Evolutionary conservation across 2,113 vertebrate genomes (phyloP), one percentile per base, ranked within the genome.

Genomic region (Grammomys dolichurus): DNA sequence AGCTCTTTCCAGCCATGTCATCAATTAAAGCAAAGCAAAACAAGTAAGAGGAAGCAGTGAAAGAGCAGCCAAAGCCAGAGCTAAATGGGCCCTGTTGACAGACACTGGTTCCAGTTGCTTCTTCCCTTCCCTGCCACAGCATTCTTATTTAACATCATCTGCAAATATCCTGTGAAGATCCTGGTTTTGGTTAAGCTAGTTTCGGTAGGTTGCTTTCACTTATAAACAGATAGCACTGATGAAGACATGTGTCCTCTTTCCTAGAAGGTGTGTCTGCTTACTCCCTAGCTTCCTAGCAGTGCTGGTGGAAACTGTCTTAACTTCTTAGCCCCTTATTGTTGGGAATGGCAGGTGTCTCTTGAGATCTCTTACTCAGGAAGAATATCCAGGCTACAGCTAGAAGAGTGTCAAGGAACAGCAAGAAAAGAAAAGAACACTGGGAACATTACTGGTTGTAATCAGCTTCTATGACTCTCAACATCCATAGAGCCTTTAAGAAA

Each of bases 401-500:
- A 24, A 93, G 19, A 33, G 7, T 17, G 73, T 63, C 13, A 69
- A 33, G 58, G 20, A 60, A 90, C 0, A 86, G 46, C 3, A 58
- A 70, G 11, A n/a, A 81, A 1, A 81, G 54, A 90, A 63, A 81
- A 67, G 28, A 70, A 82, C 77, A 28, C 75, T 60, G 51, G 58
- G 28, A 70, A 89, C 48, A 40, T 51, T 67, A 58, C 73, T 28
- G 46, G 43, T 24, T 28, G 63, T 56, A 22, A 73, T 70, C 73
- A 54, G 54, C 56, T 89, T 82, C 85, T 43, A 46, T 5, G 12
- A 10, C 16, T 48, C 20, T 58, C 76, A 65, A 70, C 46, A 87
- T 73, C 46, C 93, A n/a, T 92, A 84, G 17, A 33, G 48, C 40
- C 43, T 24, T 95, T 85, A 73, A 80, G 54, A 11, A 80, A 91